Percentiles rank a stretch among this genome's conserved stretches.
These are phyloP conservation scores for Celastrina argiolus DNA, from an alignment of 2,888 invertebrate genomes.

Conservation along the genomic window DNA sequence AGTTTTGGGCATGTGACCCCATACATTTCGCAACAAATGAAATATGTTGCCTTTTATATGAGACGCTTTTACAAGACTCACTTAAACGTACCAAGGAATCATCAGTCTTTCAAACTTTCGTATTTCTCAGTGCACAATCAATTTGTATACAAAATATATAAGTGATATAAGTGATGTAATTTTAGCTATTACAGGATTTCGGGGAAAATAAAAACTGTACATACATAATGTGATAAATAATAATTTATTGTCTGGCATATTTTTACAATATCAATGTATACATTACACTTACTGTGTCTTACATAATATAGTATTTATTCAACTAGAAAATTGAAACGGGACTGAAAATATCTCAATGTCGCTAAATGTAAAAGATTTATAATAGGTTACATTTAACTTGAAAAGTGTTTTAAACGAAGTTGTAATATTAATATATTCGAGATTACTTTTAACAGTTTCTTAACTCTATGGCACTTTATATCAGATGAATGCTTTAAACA, in stretches of 20 bases:
- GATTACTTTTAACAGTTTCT: slow-evolving; percentile 45
- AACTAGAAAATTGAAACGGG: slow-evolving; percentile 15
- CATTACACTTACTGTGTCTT: slow-evolving; percentile 41
- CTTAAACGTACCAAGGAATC: too few species aligned
- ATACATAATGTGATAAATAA: slow-evolving; percentile 73
- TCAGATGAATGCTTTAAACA: slow-evolving; percentile 50
- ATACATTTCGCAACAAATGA: too few species aligned
- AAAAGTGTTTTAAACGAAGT: slow-evolving; percentile 17
- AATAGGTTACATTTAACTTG: background rate
- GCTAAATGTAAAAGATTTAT: slow-evolving; percentile 27
- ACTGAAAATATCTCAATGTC: slow-evolving; percentile 24
- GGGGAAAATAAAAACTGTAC: slow-evolving; percentile 36
- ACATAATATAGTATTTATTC: slow-evolving; percentile 12
- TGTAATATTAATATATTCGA: slow-evolving; percentile 51
- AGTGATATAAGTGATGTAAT: too few species aligned
- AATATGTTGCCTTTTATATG: too few species aligned
- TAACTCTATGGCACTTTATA: slow-evolving; percentile 70
- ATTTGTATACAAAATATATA: too few species aligned
- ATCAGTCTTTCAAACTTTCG: too few species aligned
- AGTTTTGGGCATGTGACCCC: too few species aligned
- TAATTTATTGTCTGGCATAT: slow-evolving; percentile 79
- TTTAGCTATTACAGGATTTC: background rate
- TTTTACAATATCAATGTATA: slow-evolving; percentile 77
- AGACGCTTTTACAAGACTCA: too few species aligned
- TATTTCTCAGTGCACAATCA: too few species aligned